Evolutionary conservation across 1,140 invertebrate genomes (phyloP).

Genomic region (Hylaeus anthracinus): DNA sequence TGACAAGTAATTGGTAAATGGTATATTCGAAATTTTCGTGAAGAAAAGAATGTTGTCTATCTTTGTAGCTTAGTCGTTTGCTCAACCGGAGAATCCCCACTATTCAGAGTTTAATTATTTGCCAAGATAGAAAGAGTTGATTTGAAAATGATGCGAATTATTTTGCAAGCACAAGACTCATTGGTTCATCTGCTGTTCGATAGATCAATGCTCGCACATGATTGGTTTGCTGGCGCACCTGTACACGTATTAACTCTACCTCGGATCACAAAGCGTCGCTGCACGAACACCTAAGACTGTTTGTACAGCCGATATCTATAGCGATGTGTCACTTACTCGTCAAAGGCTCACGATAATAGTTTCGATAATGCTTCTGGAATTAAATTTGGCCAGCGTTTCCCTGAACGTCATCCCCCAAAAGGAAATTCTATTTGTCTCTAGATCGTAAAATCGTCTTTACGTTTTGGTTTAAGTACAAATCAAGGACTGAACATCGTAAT

Average conservation of each 20-base stretch:
- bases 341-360: constrained; percentile 49
- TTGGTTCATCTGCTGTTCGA: not conserved
- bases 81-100: not conserved
- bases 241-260: constrained; percentile 9
- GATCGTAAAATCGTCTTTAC: not conserved
- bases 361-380: constrained; percentile 41
- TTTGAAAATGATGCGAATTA: not conserved
- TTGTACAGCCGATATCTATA: constrained; percentile 31
- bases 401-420: not conserved
- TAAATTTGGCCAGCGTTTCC: constrained; percentile 27
- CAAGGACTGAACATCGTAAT: too few relatives aligned
- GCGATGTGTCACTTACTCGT: constrained; percentile 45
- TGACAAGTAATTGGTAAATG: too few relatives aligned
- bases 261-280: not conserved
- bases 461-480: too few relatives aligned
- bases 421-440: constrained; percentile 12
- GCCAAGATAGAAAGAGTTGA: too few relatives aligned
- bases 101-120: too few relatives aligned
- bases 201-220: not conserved
- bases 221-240: not conserved
- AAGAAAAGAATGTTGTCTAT: too few relatives aligned
- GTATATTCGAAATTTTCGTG: too few relatives aligned
- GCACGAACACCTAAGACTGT: constrained; percentile 45
- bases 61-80: too few relatives aligned
- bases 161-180: not conserved